Percentiles rank a stretch among this genome's conserved stretches.
phyloP scores from a whole-genome alignment of 2,113 vertebrate genomes.

The Telmatochromis sp. region DNA sequence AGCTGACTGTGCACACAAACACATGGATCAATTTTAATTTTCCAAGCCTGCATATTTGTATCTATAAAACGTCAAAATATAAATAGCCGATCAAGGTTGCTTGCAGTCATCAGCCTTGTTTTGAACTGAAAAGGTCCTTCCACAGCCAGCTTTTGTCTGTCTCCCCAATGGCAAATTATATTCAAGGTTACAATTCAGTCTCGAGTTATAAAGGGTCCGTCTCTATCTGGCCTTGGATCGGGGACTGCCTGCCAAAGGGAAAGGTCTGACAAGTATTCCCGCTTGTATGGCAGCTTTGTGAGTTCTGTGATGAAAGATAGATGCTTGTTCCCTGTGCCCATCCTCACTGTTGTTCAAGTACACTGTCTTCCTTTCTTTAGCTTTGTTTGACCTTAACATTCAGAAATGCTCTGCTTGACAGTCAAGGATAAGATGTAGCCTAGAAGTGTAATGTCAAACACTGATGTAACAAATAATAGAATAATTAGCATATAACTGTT shows the following conservation, averaged over 20 bases:
- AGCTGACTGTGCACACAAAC: neutral
- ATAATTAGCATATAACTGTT: neutral
- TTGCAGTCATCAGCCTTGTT: neutral
- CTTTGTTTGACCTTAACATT: neutral
- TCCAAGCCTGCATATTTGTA: neutral
- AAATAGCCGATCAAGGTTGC: neutral
- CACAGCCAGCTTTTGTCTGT: neutral
- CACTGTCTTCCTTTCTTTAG: constrained; percentile 21
- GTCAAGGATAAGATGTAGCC: neutral
- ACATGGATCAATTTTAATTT: neutral
- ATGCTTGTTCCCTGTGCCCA: constrained; percentile 19
- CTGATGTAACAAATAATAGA: neutral
- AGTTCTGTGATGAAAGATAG: constrained; percentile 38
- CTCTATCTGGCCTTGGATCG: constrained; percentile 40
- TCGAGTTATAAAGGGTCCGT: neutral
- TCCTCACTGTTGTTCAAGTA: constrained; percentile 38
- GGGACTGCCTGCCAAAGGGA: neutral
- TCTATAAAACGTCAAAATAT: neutral
- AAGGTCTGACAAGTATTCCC: neutral
- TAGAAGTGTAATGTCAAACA: neutral
- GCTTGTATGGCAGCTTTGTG: constrained; percentile 31
- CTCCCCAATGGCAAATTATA: neutral
- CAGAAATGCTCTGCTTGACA: neutral
- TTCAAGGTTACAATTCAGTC: constrained; percentile 14
- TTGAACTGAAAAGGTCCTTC: neutral